A percentile compares a stretch with the other conserved stretches of the same genome.
Conservation (phyloP, 2,113 vertebrate species). For the Saguinus imperator region DNA sequence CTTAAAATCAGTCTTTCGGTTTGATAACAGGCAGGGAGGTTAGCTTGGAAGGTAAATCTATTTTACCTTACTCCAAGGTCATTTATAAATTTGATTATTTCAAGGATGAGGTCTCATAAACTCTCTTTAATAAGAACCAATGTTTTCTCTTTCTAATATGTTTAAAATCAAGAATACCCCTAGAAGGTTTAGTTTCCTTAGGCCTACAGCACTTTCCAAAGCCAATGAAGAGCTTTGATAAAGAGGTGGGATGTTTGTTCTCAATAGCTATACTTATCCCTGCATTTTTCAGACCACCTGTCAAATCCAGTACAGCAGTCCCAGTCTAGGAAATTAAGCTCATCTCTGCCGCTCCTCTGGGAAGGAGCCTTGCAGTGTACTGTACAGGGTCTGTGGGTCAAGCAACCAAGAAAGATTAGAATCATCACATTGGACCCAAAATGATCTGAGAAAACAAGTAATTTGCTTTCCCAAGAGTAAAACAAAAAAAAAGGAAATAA, state of each 20-base stretch:
- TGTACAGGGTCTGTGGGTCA: background rate
- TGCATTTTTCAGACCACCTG: background rate
- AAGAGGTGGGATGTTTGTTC: background rate
- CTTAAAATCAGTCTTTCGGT: conserved; percentile 17
- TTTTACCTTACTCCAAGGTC: background rate
- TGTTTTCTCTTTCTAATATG: background rate
- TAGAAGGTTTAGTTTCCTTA: conserved; percentile 1
- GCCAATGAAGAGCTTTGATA: background rate
- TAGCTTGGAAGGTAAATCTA: background rate
- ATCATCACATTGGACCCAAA: background rate
- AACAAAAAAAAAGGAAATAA: background rate
- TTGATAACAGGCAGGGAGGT: background rate
- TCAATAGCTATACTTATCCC: background rate
- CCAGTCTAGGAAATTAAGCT: background rate
- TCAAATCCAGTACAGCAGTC: background rate
- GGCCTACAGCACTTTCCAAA: background rate
- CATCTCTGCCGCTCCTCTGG: background rate
- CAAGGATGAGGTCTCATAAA: background rate
- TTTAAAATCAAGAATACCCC: background rate
- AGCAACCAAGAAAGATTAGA: background rate
- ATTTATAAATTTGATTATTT: background rate
- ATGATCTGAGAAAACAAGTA: background rate
- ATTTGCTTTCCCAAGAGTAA: background rate
- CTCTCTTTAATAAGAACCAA: background rate
- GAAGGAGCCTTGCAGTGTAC: background rate